Conservation (phyloP, 2,113 vertebrate genomes). For the Morone saxatilis region DNA sequence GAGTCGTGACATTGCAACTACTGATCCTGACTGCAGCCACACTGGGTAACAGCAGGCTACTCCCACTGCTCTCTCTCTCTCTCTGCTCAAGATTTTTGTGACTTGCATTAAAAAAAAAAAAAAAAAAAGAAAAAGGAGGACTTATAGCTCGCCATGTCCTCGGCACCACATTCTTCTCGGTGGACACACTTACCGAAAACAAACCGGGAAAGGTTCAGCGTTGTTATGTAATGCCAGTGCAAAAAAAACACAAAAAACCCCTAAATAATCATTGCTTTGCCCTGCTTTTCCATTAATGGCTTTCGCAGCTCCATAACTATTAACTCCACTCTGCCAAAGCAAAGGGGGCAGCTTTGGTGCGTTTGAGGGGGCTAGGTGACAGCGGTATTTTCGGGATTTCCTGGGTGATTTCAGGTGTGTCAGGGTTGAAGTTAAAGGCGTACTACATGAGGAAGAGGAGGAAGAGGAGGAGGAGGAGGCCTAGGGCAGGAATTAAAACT, state of each 20-base stretch:
- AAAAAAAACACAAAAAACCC: constrained; percentile 3
- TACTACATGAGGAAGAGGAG: neutral
- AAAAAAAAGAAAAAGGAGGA: neutral
- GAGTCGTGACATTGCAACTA: constrained; percentile 67
- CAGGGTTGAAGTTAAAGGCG: constrained; percentile 22
- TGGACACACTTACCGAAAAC: constrained; percentile 71
- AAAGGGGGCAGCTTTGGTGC: neutral
- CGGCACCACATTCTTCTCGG: constrained; percentile 56
- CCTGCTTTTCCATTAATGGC: constrained; percentile 43
- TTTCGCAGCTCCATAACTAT: constrained; percentile 54
- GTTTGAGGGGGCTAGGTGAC: neutral
- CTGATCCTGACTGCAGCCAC: constrained; percentile 23
- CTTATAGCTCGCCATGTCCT: constrained; percentile 44
- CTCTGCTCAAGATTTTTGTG: neutral
- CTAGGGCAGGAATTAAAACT: constrained; percentile 28
- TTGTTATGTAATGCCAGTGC: constrained; percentile 64
- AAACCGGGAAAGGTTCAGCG: constrained; percentile 47
- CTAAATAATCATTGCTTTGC: constrained; percentile 28
- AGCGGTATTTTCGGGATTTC: constrained; percentile 22
- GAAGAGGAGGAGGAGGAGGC: neutral
- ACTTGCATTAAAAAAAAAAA: neutral
- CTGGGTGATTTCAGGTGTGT: constrained; percentile 64
- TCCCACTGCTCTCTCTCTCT: constrained; percentile 6
- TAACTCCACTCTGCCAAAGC: constrained; percentile 1
- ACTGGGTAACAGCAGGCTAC: constrained; percentile 6